phyloP scores from a whole-genome alignment of 2,113 vertebrate species.

The Salvelinus sp. region DNA sequence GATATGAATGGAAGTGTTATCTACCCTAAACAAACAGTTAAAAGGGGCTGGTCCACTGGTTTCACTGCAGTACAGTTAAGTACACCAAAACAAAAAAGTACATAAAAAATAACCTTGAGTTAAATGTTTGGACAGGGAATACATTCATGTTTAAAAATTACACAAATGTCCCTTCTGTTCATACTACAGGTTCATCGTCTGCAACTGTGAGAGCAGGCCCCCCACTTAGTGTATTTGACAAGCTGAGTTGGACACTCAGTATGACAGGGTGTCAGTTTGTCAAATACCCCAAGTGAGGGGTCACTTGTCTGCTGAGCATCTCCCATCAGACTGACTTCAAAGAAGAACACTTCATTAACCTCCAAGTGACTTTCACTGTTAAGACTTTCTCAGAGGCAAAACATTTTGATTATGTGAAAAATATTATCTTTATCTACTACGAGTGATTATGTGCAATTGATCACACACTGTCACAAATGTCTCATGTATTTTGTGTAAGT shows the following conservation, averaged over 20 bases:
- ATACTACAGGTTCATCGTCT: conserved; percentile 19
- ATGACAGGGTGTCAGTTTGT: conserved; percentile 97
- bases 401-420: too few relatives aligned
- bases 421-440: background rate
- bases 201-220: conserved; percentile 64
- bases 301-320: conserved; percentile 56
- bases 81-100: too few relatives aligned
- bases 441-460: background rate
- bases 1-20: background rate
- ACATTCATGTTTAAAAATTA: background rate
- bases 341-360: too few relatives aligned
- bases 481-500: background rate
- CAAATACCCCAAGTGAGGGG: conserved; percentile 98
- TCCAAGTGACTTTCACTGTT: background rate
- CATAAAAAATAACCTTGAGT: background rate
- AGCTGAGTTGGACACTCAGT: conserved; percentile 94
- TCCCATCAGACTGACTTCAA: background rate
- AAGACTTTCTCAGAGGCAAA: too few relatives aligned
- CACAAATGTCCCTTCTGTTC: conserved; percentile 15
- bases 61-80: too few relatives aligned
- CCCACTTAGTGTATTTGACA: conserved; percentile 97
- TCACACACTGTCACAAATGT: background rate
- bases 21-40: background rate
- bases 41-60: too few relatives aligned
- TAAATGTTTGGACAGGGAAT: background rate